A percentile compares a stretch with the other conserved stretches of the same genome.
Conservation (phyloP, 2,113 vertebrate species). For the Danionella cerebrum region DNA sequence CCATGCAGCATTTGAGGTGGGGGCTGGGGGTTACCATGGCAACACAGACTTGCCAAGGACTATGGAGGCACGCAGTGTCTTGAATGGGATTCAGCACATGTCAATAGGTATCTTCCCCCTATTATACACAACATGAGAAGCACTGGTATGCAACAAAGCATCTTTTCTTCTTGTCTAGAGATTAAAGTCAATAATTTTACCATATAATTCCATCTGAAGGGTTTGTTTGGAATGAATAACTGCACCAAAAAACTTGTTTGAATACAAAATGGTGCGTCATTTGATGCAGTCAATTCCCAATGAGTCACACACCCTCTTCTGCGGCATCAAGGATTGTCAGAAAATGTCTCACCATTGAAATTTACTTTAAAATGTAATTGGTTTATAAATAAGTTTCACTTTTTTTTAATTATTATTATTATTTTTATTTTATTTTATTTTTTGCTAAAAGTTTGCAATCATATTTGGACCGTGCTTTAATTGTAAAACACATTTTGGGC, state of each 20-base stretch:
- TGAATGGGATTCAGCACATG: constrained; percentile 19
- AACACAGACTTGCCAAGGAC: constrained; percentile 42
- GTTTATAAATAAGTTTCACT: too few relatives aligned
- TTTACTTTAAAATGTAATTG: background rate
- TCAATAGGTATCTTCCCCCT: constrained; percentile 8
- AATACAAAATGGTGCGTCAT: constrained; percentile 18
- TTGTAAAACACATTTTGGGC: constrained; percentile 30
- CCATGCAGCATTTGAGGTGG: constrained; percentile 25
- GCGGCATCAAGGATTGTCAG: background rate
- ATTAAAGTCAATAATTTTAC: background rate
- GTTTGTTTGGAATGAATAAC: background rate
- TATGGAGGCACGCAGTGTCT: background rate
- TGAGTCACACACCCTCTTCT: background rate
- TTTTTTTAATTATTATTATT: too few relatives aligned
- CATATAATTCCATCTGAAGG: background rate
- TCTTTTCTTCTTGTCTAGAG: background rate
- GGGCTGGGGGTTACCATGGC: constrained; percentile 35
- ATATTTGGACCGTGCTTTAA: background rate
- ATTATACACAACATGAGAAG: background rate
- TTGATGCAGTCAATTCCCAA: background rate
- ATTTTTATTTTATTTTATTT: background rate
- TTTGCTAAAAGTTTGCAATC: background rate
- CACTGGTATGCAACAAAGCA: background rate
- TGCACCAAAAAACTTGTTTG: constrained; percentile 15
- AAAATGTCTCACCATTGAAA: background rate